These are phyloP conservation scores for Arrhopalites spinosus DNA, from an alignment of 2,888 invertebrate genomes.

Conservation along the genomic window DNA sequence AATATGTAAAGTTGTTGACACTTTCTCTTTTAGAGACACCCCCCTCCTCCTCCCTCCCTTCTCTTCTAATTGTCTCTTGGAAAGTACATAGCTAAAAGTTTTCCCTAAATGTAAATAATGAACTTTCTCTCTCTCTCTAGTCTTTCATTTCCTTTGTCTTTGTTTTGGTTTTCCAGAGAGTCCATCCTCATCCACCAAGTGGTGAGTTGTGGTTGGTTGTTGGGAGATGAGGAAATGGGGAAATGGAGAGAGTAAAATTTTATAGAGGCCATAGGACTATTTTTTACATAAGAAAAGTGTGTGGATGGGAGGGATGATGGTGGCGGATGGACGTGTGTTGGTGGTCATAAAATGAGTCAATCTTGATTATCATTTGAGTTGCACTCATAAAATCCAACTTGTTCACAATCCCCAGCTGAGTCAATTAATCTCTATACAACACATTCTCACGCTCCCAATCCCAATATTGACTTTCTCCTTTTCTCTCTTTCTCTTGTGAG, in stretches of 20 bases:
- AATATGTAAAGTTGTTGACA: too few species aligned
- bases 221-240: background rate
- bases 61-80: background rate
- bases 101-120: background rate
- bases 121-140: background rate
- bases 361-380: slow-evolving; percentile 7
- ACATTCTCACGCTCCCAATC: background rate
- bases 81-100: background rate
- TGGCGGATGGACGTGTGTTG: background rate
- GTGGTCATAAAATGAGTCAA: slow-evolving; percentile 7
- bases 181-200: background rate
- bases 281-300: background rate
- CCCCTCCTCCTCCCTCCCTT: background rate
- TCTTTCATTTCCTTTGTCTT: background rate
- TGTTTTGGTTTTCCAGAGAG: background rate
- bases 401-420: background rate
- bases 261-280: too few species aligned
- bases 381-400: background rate
- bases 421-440: slow-evolving; percentile 3
- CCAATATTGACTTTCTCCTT: too few species aligned
- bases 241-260: background rate
- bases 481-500: too few species aligned
- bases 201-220: background rate
- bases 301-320: background rate
- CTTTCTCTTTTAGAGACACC: background rate